Conservation (phyloP, 2,797 vertebrate species). For the Tapera naevia region DNA sequence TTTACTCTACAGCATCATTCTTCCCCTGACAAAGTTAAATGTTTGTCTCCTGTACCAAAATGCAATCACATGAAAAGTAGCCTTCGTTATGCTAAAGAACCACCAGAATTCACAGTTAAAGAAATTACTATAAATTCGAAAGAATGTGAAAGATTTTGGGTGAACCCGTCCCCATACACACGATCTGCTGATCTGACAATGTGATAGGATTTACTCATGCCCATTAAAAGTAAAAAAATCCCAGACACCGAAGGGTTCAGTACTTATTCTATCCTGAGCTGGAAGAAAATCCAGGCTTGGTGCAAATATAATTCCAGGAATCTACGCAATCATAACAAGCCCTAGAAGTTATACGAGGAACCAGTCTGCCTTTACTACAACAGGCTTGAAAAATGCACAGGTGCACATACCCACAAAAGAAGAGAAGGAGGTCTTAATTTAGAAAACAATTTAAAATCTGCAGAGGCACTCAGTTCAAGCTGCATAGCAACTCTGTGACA, state of each 20-base stretch:
- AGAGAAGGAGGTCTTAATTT: neutral
- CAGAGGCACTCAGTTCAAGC: neutral
- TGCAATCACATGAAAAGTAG: neutral
- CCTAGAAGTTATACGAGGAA: neutral
- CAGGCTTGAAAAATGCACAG: neutral
- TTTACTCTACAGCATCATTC: neutral
- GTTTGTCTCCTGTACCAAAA: neutral
- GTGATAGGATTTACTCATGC: neutral
- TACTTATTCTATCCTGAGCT: neutral
- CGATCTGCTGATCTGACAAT: neutral
- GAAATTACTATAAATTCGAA: neutral
- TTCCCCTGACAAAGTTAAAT: neutral
- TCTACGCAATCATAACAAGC: neutral
- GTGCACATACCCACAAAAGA: neutral
- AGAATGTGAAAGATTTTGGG: neutral
- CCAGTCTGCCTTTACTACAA: neutral
- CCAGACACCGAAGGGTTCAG: neutral
- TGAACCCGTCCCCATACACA: neutral
- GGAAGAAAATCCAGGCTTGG: neutral
- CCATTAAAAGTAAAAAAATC: neutral
- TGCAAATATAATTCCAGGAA: neutral
- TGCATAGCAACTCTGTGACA: neutral
- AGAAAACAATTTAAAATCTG: conserved; percentile 5
- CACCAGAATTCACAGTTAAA: neutral
- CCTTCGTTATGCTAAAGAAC: neutral